A percentile compares a stretch with the other conserved stretches of the same genome.
Evolutionary conservation across 2,888 invertebrate species (phyloP).

Genomic region (Lomographa bimaculata): DNA sequence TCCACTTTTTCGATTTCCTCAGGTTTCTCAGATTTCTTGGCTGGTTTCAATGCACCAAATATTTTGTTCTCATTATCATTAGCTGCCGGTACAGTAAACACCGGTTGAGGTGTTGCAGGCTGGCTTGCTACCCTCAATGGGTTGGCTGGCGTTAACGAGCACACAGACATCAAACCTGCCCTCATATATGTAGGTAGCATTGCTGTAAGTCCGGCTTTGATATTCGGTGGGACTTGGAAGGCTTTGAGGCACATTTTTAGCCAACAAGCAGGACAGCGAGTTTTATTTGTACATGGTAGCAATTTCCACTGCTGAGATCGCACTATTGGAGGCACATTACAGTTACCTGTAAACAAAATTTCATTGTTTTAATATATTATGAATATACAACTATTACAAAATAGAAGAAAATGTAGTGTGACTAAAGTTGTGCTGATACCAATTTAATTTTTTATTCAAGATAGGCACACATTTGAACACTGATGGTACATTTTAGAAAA

Average conservation of each 20-base stretch:
- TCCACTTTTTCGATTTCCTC: conserved; percentile 54
- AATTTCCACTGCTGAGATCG: conserved; percentile 89
- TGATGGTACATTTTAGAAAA: no score
- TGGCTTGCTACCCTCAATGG: conserved; percentile 53
- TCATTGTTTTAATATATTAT: no score
- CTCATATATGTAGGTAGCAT: conserved; percentile 88
- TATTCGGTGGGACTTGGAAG: conserved; percentile 89
- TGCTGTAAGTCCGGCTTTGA: conserved; percentile 86
- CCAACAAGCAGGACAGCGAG: conserved; percentile 94
- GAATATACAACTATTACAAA: no score
- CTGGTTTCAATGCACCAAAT: conserved; percentile 58
- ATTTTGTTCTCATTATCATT: conserved; percentile 65
- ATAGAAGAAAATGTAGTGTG: no score
- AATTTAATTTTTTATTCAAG: no score
- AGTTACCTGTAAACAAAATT: conserved; percentile 83
- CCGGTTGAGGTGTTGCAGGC: conserved; percentile 46
- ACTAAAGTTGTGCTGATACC: no score
- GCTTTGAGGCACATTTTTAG: conserved; percentile 91
- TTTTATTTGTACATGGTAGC: conserved; percentile 87
- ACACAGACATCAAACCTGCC: conserved; percentile 52
- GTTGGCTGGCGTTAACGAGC: conserved; percentile 54
- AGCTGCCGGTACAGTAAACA: conserved; percentile 52
- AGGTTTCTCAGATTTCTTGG: conserved; percentile 61
- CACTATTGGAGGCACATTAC: conserved; percentile 88
- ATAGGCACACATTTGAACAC: no score